Percentiles rank a stretch among this genome's conserved stretches.
Evolutionary conservation across 1,140 invertebrate genomes (phyloP).

Genomic region (Dendroctonus valens): DNA sequence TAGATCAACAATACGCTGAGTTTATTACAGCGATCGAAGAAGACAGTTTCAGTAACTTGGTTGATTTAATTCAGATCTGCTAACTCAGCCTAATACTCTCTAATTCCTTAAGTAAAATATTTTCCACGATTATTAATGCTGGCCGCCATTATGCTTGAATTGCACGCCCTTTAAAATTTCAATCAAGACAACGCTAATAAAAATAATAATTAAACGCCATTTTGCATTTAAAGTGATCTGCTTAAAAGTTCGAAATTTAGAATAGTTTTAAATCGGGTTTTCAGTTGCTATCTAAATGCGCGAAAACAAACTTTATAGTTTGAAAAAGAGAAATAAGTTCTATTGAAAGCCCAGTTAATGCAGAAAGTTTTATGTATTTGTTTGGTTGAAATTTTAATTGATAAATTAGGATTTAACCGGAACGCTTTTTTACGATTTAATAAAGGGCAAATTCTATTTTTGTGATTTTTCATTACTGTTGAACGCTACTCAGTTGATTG

Average conservation of each 20-base stretch:
- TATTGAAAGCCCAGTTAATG: slow-evolving; percentile 16
- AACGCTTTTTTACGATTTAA: too few species aligned
- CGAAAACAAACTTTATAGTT: slow-evolving; percentile 23
- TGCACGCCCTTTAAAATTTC: slow-evolving; percentile 2
- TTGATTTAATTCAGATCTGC: too few species aligned
- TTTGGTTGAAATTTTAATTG: background rate
- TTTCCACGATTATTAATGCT: background rate
- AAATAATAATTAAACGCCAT: slow-evolving; percentile 20
- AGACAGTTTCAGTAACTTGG: too few species aligned
- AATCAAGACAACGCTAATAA: slow-evolving; percentile 10
- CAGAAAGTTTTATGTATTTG: slow-evolving; percentile 12
- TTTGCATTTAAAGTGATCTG: slow-evolving; percentile 21
- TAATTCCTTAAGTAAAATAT: too few species aligned
- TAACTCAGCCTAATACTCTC: too few species aligned
- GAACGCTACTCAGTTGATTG: too few species aligned
- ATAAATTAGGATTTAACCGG: too few species aligned
- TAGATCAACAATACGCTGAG: slow-evolving; percentile 1
- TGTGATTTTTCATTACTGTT: too few species aligned
- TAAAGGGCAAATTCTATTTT: too few species aligned
- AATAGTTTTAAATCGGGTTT: slow-evolving; percentile 17
- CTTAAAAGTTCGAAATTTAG: slow-evolving; percentile 22
- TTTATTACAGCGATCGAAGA: slow-evolving; percentile 1
- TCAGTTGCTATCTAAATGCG: slow-evolving; percentile 11
- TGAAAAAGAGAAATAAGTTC: slow-evolving; percentile 19
- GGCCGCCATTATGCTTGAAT: background rate